Conservation (phyloP, 2,888 invertebrate genomes). For the Andricus quercusramuli region DNA sequence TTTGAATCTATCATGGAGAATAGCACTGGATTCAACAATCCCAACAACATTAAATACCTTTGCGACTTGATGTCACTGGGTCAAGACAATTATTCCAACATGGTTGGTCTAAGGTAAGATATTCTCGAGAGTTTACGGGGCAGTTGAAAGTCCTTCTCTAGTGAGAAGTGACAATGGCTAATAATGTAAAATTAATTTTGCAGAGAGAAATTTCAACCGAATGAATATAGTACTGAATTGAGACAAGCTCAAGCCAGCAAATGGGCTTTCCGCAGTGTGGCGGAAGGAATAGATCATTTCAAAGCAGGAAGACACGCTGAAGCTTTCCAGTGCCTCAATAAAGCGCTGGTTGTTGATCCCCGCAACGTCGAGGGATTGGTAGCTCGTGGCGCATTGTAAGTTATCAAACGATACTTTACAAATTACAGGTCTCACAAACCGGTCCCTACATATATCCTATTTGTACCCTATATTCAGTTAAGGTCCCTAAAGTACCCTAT, state of each 20-base stretch:
- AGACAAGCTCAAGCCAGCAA: constrained; percentile 94
- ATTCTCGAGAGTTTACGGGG: background rate
- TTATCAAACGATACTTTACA: constrained; percentile 56
- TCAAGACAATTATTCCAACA: constrained; percentile 85
- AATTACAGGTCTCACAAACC: no score
- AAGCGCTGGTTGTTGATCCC: constrained; percentile 94
- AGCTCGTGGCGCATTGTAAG: constrained; percentile 91
- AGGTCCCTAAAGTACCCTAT: no score
- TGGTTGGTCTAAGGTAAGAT: constrained; percentile 85
- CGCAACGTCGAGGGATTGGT: constrained; percentile 95
- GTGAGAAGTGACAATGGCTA: constrained; percentile 27
- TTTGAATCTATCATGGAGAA: constrained; percentile 91
- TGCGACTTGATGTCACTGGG: constrained; percentile 87
- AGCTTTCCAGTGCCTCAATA: constrained; percentile 96
- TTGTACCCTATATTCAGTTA: no score
- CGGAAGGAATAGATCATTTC: constrained; percentile 97
- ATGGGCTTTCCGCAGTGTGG: constrained; percentile 94
- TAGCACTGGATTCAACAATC: constrained; percentile 93
- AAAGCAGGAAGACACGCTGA: constrained; percentile 95
- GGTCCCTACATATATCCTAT: no score
- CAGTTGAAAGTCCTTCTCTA: constrained; percentile 5
- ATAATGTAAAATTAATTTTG: constrained; percentile 54
- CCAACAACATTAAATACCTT: constrained; percentile 91
- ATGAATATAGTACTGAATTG: constrained; percentile 91
- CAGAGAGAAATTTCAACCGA: constrained; percentile 88